Conservation (phyloP, 2,797 vertebrate genomes). For the Borostomias antarcticus region DNA sequence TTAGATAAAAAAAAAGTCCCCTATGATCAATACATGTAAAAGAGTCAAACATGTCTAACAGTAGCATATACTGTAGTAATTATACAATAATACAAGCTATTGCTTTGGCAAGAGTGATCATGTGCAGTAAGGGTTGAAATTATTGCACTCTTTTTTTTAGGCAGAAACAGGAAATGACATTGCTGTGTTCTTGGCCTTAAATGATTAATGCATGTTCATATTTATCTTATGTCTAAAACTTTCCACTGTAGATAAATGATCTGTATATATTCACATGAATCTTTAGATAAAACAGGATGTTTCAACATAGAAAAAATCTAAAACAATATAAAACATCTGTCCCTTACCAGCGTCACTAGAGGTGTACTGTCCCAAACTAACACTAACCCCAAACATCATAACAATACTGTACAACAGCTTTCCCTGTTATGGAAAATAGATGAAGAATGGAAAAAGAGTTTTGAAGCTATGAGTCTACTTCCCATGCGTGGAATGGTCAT, state of each 20-base stretch:
- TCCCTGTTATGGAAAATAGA: background rate
- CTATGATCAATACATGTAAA: slow-evolving; percentile 56
- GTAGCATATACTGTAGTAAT: slow-evolving; percentile 67
- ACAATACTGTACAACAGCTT: slow-evolving; percentile 22
- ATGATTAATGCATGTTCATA: slow-evolving; percentile 29
- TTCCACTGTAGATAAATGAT: slow-evolving; percentile 54
- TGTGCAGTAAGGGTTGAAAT: slow-evolving; percentile 77
- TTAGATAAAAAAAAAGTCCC: background rate
- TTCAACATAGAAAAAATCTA: slow-evolving; percentile 73
- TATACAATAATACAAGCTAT: slow-evolving; percentile 45
- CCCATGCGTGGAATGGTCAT: slow-evolving; percentile 17
- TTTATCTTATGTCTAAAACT: slow-evolving; percentile 59
- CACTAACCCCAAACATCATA: slow-evolving; percentile 5
- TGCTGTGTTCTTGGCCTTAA: slow-evolving; percentile 60
- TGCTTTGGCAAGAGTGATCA: slow-evolving; percentile 86
- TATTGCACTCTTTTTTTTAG: slow-evolving; percentile 89
- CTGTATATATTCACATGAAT: slow-evolving; percentile 55
- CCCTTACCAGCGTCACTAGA: slow-evolving; percentile 51
- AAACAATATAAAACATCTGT: slow-evolving; percentile 66
- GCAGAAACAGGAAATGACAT: slow-evolving; percentile 75
- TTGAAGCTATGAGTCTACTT: background rate
- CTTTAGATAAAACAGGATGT: slow-evolving; percentile 27
- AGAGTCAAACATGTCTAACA: slow-evolving; percentile 47
- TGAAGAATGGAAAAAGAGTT: background rate
- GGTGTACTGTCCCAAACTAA: slow-evolving; percentile 36